Percentiles rank a stretch among this genome's conserved stretches.
Evolutionary conservation across 2,113 vertebrate species (phyloP).

Genomic region (Antechinus flavipes): DNA sequence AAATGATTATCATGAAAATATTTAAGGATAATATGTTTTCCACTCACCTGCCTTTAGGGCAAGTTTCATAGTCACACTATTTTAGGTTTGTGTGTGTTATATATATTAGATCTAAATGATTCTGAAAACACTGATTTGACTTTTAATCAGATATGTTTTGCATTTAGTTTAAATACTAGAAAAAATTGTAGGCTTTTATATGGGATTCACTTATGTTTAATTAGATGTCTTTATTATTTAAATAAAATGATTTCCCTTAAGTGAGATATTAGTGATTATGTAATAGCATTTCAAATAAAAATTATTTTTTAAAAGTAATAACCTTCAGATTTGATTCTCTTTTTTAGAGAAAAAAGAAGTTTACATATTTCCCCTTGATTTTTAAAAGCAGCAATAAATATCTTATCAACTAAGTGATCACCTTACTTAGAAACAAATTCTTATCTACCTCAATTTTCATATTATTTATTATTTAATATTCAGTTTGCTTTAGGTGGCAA

Average conservation of each 20-base stretch:
- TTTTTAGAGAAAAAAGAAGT: constrained; percentile 50
- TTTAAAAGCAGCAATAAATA: constrained; percentile 60
- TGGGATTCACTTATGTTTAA: constrained; percentile 53
- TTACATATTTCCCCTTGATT: constrained; percentile 37
- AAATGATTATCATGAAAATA: constrained; percentile 69
- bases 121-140: constrained; percentile 44
- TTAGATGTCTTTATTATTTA: constrained; percentile 63
- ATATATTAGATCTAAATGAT: constrained; percentile 69
- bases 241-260: constrained; percentile 50
- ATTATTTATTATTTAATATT: constrained; percentile 71
- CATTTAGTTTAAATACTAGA: constrained; percentile 64
- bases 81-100: constrained; percentile 58
- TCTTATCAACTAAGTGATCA: constrained; percentile 52
- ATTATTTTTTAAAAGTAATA: constrained; percentile 63
- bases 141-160: constrained; percentile 65
- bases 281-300: constrained; percentile 60
- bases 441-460: constrained; percentile 71
- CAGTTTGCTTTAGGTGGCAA: constrained; percentile 73
- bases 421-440: constrained; percentile 58
- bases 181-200: constrained; percentile 61
- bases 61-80: constrained; percentile 35
- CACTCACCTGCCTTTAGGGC: constrained; percentile 46
- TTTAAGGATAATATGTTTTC: constrained; percentile 32
- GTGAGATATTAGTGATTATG: constrained; percentile 63
- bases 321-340: constrained; percentile 48